Conservation (phyloP, 2,113 vertebrate genomes). For the human region DNA sequence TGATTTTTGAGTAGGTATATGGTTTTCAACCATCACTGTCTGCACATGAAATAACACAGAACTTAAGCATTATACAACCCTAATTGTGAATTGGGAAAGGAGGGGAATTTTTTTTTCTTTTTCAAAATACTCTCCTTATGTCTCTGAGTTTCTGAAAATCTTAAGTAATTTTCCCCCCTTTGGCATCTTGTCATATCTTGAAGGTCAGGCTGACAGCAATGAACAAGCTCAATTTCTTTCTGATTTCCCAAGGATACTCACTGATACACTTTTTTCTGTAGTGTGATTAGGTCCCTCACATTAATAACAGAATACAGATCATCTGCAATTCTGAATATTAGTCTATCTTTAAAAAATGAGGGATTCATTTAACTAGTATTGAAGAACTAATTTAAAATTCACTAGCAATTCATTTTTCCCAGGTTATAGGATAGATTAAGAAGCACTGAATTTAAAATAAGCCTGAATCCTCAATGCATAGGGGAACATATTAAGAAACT, state of each 20-base stretch:
- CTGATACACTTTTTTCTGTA: not conserved
- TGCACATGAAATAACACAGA: not conserved
- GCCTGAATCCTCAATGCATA: not conserved
- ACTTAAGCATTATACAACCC: not conserved
- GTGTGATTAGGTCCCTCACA: slow-evolving; percentile 31
- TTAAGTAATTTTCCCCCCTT: not conserved
- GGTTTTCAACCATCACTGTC: not conserved
- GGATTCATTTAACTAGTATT: slow-evolving; percentile 54
- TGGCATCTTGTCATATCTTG: slow-evolving; percentile 24
- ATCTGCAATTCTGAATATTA: slow-evolving; percentile 56
- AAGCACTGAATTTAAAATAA: slow-evolving; percentile 31
- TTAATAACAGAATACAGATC: slow-evolving; percentile 34
- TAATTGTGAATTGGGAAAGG: not conserved
- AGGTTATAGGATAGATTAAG: not conserved
- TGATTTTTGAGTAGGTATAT: not conserved
- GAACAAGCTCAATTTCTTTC: slow-evolving; percentile 46
- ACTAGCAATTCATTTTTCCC: not conserved
- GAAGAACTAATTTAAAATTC: slow-evolving; percentile 49
- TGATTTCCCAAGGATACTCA: slow-evolving; percentile 38
- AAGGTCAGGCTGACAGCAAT: slow-evolving; percentile 55
- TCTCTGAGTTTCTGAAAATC: not conserved
- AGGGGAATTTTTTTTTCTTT: not conserved
- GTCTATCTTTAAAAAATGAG: slow-evolving; percentile 42
- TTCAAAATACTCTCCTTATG: not conserved
- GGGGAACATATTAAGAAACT: not conserved